Conservation (phyloP, 2,888 invertebrate species). For the Gymnoscelis rufifasciata region DNA sequence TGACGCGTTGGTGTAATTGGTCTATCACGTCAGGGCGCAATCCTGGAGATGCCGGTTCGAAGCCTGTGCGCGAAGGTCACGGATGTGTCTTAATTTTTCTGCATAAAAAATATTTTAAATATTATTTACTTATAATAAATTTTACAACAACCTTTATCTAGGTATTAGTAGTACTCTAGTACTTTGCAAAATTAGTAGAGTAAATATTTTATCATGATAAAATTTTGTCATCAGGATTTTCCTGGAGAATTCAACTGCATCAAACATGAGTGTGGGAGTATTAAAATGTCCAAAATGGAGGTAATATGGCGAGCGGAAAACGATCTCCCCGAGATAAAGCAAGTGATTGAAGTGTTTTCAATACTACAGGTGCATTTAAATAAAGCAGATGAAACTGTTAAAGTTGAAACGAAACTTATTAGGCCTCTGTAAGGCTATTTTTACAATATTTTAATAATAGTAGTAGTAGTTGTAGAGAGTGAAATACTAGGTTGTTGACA, state of each 20-base stretch:
- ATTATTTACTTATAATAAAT: too few relatives aligned
- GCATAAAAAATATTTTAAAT: too few relatives aligned
- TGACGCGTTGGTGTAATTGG: too few relatives aligned
- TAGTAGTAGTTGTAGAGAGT: neutral
- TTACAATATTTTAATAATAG: conserved; percentile 4
- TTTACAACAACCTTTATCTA: too few relatives aligned
- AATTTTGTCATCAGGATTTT: conserved; percentile 53
- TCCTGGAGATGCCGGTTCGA: too few relatives aligned
- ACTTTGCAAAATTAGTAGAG: too few relatives aligned
- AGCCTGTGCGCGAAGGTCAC: too few relatives aligned
- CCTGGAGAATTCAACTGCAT: conserved; percentile 62
- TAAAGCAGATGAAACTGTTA: conserved; percentile 63
- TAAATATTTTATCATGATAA: neutral
- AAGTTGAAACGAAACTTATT: conserved; percentile 65
- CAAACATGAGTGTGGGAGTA: conserved; percentile 57
- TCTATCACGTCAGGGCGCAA: too few relatives aligned
- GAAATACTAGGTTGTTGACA: conserved; percentile 2
- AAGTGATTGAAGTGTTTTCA: conserved; percentile 66
- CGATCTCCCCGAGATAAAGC: conserved; percentile 42
- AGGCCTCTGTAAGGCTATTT: conserved; percentile 38
- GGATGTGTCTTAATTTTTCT: too few relatives aligned
- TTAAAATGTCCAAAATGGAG: conserved; percentile 64
- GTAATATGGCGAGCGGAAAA: conserved; percentile 53
- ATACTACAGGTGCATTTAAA: conserved; percentile 58
- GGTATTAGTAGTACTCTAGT: too few relatives aligned